Evolutionary conservation across 2,888 invertebrate species (phyloP).

Genomic region (Himalopsyche kuldschensis): DNA sequence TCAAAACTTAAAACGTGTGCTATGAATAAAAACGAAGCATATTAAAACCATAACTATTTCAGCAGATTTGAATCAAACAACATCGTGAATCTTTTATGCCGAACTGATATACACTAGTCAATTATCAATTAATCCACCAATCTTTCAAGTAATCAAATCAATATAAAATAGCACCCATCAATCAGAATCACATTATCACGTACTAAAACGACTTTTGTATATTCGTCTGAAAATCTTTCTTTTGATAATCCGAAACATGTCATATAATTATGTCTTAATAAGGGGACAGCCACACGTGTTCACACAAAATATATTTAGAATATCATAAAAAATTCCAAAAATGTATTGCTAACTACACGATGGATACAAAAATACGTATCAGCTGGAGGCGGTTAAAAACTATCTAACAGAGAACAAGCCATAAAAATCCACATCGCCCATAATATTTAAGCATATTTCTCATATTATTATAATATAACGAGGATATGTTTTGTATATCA

Average conservation of each 20-base stretch:
- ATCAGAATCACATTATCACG: no score
- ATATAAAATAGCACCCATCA: no score
- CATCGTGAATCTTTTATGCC: no score
- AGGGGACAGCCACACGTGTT: neutral
- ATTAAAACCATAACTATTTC: no score
- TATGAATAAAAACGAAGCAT: no score
- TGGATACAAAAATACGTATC: slow-evolving; percentile 15
- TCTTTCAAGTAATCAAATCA: no score
- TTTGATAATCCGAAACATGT: neutral
- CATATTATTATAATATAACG: slow-evolving; percentile 36
- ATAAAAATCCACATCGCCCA: slow-evolving; percentile 38
- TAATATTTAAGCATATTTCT: slow-evolving; percentile 32
- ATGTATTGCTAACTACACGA: neutral
- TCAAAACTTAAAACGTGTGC: no score
- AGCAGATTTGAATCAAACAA: no score
- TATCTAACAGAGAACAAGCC: slow-evolving; percentile 34
- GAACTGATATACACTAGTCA: no score
- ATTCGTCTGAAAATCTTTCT: neutral
- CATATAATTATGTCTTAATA: neutral
- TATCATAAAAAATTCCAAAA: neutral
- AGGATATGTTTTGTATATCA: slow-evolving; percentile 23
- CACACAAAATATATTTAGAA: neutral
- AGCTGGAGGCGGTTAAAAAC: slow-evolving; percentile 22
- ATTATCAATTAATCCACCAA: no score
- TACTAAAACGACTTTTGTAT: no score